Evolutionary conservation across 2,888 invertebrate species (phyloP), one percentile per base, ranked within the genome.

Genomic region (Drosophila quinaria): DNA sequence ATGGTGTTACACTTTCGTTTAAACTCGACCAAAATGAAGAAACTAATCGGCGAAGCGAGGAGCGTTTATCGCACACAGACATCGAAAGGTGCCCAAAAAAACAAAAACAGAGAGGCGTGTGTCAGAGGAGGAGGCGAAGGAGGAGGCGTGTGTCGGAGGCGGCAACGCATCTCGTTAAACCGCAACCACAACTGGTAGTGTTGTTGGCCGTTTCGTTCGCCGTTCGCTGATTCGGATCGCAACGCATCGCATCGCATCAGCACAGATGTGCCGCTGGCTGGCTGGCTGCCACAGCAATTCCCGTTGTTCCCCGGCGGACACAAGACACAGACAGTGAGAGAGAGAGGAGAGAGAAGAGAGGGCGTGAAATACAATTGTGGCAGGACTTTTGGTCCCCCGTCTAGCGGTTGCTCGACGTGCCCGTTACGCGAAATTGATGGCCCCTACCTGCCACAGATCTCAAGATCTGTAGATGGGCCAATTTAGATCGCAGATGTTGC

Each of bases 141-240:
- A 35, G 76, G 74, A 76, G 72, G 81, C 72, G 81, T 74, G 80
- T 72, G 78, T 85, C 67, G 89, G 79, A 90, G 90, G 90, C 90
- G 90, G 87, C 74, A 77, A 81, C 87, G 67, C 83, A 89, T 87
- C 90, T 90, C 70, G 90, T 90, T 90, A 90, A 90, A 90, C 90
- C 89, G 86, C 90, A 91, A 90, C 86, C 75, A 84, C 90, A 91
- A 90, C 86, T 74, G 80, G 80, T 80, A 79, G 79, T 50, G 49
- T 17, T 50, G 49, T 49, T 49, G 33, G 33, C 17, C 49, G 31
- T 13, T 49, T 49, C 49, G 31, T 13, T 49, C 33, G 33, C 19
- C 49, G 33, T 19, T 50, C 49, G 76, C 74, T 80, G 87, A 83
- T 81, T 81, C 66, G 65, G 75, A 86, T 81, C 83, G 47, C 74